A percentile compares a stretch with the other conserved stretches of the same genome.
Conservation (phyloP, 2,888 invertebrate species). For the Pachliopta kotzebuea region DNA sequence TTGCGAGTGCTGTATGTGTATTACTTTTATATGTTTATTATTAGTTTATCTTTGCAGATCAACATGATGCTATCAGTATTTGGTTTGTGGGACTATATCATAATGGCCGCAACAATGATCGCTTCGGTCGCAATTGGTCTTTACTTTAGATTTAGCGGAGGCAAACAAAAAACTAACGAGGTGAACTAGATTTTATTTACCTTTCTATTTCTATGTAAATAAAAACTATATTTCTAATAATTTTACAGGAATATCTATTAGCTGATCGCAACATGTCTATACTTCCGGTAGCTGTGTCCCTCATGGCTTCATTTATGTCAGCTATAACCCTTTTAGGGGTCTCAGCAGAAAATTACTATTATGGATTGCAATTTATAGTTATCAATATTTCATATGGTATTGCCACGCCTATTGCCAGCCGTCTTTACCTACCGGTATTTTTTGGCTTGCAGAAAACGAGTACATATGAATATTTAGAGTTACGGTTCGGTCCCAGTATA, state of each 20-base stretch:
- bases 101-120: slow-evolving; percentile 85
- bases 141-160: slow-evolving; percentile 92
- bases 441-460: slow-evolving; percentile 91
- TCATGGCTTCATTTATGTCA: slow-evolving; percentile 97
- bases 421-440: slow-evolving; percentile 91
- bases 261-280: slow-evolving; percentile 91
- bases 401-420: slow-evolving; percentile 88
- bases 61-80: slow-evolving; percentile 58
- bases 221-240: slow-evolving; percentile 16
- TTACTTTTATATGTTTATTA: too few species aligned
- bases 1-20: too few species aligned
- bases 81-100: slow-evolving; percentile 87
- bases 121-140: slow-evolving; percentile 89
- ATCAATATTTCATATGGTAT: slow-evolving; percentile 88
- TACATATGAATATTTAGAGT: slow-evolving; percentile 95
- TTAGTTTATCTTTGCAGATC: slow-evolving; percentile 4
- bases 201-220: background rate
- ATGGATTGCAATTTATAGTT: slow-evolving; percentile 89
- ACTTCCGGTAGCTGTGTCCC: slow-evolving; percentile 90
- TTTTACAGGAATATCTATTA: slow-evolving; percentile 88
- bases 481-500: slow-evolving; percentile 89
- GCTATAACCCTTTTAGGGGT: slow-evolving; percentile 94
- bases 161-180: slow-evolving; percentile 90
- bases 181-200: slow-evolving; percentile 52
- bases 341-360: slow-evolving; percentile 92